Base-by-base conservation (phyloP, 1,140 invertebrate species). In the Danaus plexippus region DNA sequence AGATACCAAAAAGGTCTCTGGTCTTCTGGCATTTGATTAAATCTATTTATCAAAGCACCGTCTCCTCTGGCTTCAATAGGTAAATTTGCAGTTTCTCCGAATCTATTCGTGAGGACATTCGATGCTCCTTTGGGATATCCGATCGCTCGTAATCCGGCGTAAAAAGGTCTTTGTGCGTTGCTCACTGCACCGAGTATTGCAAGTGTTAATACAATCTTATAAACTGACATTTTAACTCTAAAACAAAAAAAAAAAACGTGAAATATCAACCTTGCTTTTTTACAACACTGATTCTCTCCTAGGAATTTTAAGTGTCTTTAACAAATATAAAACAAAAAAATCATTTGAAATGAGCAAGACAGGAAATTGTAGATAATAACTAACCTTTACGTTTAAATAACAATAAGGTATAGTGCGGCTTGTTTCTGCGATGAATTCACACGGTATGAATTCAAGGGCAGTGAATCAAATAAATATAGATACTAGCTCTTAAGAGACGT, bases 1-100 rank as follows among this genome's bases (percentile, higher is more conserved):
- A 90, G 42, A 32, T 84, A 88, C 89, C 89, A 90, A 61, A 90
- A 91, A 0, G 90, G 90, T 62, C 80, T 80, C 11, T 88, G 85
- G 9, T 90, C 89, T 4, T 75, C 66, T 8, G 89, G 89, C 78
- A 89, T 77, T 8, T 80, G 58, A 11, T 88, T 75, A 1, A 91
- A 72, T 41, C 85, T 70, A 48, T 90, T 84, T 1, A 89, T 64
- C 3, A 89, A 66, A 15, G 83, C 73, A 12, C 64, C 61, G 40
- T 90, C 88, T 5, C 88, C 88, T 43, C 65, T 66, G 9, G 86
- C 87, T 56, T 89, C 85, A 7, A 89, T 71, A 0, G 89, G 88
- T 0, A 54, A 53, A 2, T 61, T 64, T 52, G 65, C 69, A 18
- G 74, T 59, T 55, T 80, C 76, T 2, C 83, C 76, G 44, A 86